Evolutionary conservation across 2,113 vertebrate species (phyloP).

Genomic region (Neopipo cinnamomea): DNA sequence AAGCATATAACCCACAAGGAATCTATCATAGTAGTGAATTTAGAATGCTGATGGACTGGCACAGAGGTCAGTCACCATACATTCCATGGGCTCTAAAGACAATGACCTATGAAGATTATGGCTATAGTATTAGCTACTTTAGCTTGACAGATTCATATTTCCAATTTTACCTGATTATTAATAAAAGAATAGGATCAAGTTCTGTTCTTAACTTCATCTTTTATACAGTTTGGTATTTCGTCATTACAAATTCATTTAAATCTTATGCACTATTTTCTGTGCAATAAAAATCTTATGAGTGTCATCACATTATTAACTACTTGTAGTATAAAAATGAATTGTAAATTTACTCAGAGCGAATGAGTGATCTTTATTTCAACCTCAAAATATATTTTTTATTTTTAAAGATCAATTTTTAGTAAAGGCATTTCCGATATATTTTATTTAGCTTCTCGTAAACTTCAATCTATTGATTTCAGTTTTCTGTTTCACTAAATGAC

Average conservation of each 20-base stretch:
- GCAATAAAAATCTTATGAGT: not conserved
- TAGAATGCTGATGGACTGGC: not conserved
- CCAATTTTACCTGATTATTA: not conserved
- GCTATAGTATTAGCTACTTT: not conserved
- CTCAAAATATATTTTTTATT: not conserved
- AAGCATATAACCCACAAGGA: not conserved
- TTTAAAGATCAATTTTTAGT: not conserved
- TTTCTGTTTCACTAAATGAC: conserved; percentile 1
- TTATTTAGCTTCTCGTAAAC: not conserved
- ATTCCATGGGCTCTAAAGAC: not conserved
- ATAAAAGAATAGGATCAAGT: not conserved
- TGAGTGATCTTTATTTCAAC: not conserved
- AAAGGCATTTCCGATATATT: not conserved
- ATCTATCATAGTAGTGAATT: not conserved
- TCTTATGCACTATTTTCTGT: not conserved
- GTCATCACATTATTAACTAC: not conserved
- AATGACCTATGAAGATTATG: not conserved
- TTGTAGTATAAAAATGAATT: not conserved
- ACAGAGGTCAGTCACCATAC: not conserved
- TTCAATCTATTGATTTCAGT: not conserved
- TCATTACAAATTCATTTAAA: not conserved
- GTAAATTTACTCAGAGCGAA: not conserved
- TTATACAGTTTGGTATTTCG: not conserved
- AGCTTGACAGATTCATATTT: not conserved
- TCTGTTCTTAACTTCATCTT: not conserved